phyloP scores from a whole-genome alignment of 2,113 vertebrate genomes.

The Typhlomys cinereus region DNA sequence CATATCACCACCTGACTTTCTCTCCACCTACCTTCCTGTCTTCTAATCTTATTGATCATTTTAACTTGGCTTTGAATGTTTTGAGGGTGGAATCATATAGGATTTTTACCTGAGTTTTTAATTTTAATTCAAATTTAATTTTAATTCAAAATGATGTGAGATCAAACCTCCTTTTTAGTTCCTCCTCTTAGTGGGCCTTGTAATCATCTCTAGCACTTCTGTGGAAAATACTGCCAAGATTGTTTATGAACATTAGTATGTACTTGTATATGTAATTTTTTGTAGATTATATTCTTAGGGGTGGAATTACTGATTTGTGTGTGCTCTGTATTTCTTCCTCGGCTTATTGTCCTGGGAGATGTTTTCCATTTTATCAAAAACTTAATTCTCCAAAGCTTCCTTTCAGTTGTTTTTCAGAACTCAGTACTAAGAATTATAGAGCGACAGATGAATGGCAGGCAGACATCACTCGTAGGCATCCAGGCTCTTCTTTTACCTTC shows the following conservation, averaged over 20 bases:
- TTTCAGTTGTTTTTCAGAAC: not conserved
- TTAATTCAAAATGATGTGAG: not conserved
- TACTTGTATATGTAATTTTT: not conserved
- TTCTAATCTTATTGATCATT: not conserved
- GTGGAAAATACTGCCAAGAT: not conserved
- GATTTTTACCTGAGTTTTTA: not conserved
- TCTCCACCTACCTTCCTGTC: not conserved
- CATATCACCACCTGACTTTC: not conserved
- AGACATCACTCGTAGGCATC: not conserved
- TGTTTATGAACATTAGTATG: not conserved
- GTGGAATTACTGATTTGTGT: not conserved
- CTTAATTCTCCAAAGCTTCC: not conserved
- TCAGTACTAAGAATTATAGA: not conserved
- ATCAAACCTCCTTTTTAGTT: fast-evolving
- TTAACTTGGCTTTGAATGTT: slow-evolving; percentile 6
- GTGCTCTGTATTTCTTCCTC: not conserved
- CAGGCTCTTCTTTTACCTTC: not conserved
- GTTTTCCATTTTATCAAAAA: not conserved
- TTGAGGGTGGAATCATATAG: not conserved
- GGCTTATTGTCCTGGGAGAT: not conserved
- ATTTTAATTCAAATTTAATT: not conserved
- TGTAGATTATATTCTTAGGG: not conserved
- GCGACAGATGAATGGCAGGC: fast-evolving
- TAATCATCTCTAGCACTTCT: not conserved
- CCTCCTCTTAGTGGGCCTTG: not conserved